These are phyloP conservation scores for Habropoda laboriosa DNA, from an alignment of 1,140 invertebrate genomes.

Conservation along the genomic window DNA sequence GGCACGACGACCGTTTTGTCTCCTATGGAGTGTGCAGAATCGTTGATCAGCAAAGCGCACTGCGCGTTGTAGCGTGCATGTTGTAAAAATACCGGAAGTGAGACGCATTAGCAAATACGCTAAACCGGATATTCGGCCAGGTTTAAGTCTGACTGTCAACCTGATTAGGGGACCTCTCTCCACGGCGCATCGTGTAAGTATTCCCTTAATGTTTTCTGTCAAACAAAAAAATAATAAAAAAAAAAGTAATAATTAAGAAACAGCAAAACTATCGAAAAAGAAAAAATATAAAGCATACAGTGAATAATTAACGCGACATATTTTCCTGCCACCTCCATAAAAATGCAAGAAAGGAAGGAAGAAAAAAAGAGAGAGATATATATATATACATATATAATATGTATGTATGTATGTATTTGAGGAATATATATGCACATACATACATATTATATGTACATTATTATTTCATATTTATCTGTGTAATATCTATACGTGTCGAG, in stretches of 20 bases:
- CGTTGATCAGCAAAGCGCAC: constrained; percentile 49
- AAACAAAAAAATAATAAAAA: constrained; percentile 6
- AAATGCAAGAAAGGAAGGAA: constrained; percentile 55
- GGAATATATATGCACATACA: not conserved
- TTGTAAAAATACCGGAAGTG: constrained; percentile 28
- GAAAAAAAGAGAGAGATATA: constrained; percentile 26
- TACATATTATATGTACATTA: not conserved
- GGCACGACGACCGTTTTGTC: not conserved
- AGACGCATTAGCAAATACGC: constrained; percentile 28
- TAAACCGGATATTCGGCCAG: constrained; percentile 41
- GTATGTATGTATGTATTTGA: not conserved
- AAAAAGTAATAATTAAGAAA: not conserved
- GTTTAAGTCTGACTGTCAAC: constrained; percentile 41
- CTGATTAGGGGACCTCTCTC: constrained; percentile 42
- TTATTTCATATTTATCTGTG: too few relatives aligned
- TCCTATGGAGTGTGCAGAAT: not conserved
- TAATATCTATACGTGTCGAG: not conserved
- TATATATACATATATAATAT: constrained; percentile 8
- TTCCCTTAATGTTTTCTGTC: constrained; percentile 58
- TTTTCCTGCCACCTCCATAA: constrained; percentile 33
- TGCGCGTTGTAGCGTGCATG: constrained; percentile 60
- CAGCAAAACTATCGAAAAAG: not conserved
- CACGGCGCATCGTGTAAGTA: constrained; percentile 61
- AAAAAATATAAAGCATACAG: too few relatives aligned
- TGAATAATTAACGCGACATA: constrained; percentile 4